Percentiles rank a stretch among this genome's conserved stretches.
phyloP scores from a whole-genome alignment of 2,888 invertebrate species.

The Drosophila cracens region DNA sequence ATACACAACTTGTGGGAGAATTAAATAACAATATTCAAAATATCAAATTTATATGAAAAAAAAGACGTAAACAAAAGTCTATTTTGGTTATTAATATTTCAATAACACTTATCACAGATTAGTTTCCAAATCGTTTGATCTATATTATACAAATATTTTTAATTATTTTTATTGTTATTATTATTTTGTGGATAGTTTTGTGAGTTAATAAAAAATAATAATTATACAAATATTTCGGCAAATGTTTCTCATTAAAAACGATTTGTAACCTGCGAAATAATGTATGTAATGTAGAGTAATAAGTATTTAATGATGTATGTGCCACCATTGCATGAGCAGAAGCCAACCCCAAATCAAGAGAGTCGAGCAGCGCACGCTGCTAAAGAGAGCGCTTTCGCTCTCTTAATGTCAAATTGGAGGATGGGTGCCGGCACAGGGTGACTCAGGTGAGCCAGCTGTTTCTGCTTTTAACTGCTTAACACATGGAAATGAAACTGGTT shows the following conservation, averaged over 20 bases:
- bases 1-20: neutral
- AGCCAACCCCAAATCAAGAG: constrained; percentile 42
- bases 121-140: neutral
- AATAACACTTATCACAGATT: too few relatives aligned
- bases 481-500: neutral
- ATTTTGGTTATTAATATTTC: neutral
- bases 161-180: neutral
- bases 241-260: neutral
- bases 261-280: neutral
- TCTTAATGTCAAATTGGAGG: constrained; percentile 30
- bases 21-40: neutral
- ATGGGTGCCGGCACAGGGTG: constrained; percentile 43
- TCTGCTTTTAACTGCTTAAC: neutral
- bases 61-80: fast-evolving
- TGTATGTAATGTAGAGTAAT: neutral
- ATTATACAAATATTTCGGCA: neutral
- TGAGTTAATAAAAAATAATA: too few relatives aligned
- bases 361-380: constrained; percentile 3
- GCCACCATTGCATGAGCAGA: neutral
- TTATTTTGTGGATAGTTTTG: neutral
- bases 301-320: neutral
- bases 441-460: constrained; percentile 13
- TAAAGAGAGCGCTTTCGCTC: constrained; percentile 41
- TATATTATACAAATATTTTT: neutral
- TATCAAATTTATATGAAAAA: neutral